Percentiles rank a stretch among this genome's conserved stretches.
Conservation (phyloP, 1,140 invertebrate species). For the Scaptomyza montana region DNA sequence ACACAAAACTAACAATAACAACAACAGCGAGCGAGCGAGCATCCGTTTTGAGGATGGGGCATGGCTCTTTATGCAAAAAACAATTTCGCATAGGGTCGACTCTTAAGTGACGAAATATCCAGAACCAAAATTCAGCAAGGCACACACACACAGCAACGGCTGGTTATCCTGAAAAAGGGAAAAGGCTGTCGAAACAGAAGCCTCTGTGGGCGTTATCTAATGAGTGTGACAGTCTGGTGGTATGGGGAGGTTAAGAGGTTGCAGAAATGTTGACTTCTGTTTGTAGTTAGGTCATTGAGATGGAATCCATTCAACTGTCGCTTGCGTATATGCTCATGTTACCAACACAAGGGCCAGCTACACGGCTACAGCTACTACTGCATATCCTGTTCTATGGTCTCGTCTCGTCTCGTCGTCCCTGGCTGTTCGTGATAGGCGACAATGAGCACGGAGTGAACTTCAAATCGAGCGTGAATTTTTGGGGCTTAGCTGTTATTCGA, state of each 20-base stretch:
- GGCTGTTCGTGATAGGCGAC: slow-evolving; percentile 58
- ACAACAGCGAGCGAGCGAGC: neutral
- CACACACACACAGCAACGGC: neutral
- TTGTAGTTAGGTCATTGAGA: slow-evolving; percentile 58
- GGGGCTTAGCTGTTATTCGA: slow-evolving; percentile 35
- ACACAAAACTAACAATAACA: neutral
- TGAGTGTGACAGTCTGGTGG: slow-evolving; percentile 47
- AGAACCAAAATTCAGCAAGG: slow-evolving; percentile 29
- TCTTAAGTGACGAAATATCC: slow-evolving; percentile 44
- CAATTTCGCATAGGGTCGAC: slow-evolving; percentile 31
- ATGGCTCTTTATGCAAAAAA: slow-evolving; percentile 41
- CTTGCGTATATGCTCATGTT: slow-evolving; percentile 33
- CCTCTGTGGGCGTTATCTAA: slow-evolving; percentile 51
- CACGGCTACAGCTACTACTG: neutral
- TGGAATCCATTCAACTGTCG: slow-evolving; percentile 67
- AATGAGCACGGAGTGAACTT: slow-evolving; percentile 47
- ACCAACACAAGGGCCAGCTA: neutral
- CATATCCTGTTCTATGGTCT: neutral
- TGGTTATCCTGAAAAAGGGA: neutral
- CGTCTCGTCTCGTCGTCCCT: neutral
- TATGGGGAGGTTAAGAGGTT: neutral
- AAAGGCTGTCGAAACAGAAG: slow-evolving; percentile 47
- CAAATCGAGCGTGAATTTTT: slow-evolving; percentile 76
- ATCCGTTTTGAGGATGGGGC: neutral
- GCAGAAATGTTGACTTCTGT: slow-evolving; percentile 16